Evolutionary conservation across 2,888 invertebrate genomes (phyloP).

Genomic region (Plebejus melissa): DNA sequence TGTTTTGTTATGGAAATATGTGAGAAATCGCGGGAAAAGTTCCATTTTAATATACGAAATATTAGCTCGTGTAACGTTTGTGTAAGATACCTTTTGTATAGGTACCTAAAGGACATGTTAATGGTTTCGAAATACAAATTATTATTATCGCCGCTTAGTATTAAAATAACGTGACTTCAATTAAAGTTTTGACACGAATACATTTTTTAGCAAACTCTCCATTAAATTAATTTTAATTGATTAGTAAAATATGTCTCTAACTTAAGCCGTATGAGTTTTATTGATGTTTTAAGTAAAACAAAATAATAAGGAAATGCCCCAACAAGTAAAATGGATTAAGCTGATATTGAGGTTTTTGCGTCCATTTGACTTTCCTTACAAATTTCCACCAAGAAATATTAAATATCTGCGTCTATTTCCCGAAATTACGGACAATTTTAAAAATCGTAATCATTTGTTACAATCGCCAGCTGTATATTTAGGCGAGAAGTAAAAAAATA

Average conservation of each 20-base stretch:
- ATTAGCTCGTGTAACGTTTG: not conserved
- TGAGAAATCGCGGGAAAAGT: not conserved
- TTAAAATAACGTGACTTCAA: too few species aligned
- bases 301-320: not conserved
- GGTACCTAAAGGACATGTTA: not conserved
- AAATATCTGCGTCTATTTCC: constrained; percentile 18
- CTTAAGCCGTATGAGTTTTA: too few species aligned
- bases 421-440: constrained; percentile 15
- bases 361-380: constrained; percentile 18
- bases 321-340: not conserved
- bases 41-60: not conserved
- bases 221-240: too few species aligned
- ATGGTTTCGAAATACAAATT: too few species aligned
- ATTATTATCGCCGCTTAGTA: too few species aligned
- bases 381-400: constrained; percentile 13
- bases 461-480: constrained; percentile 18
- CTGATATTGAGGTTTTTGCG: not conserved
- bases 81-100: not conserved
- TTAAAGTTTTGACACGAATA: too few species aligned
- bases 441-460: constrained; percentile 22
- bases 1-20: constrained; percentile 10
- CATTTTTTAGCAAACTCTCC: too few species aligned
- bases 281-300: not conserved
- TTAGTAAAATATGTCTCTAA: too few species aligned
- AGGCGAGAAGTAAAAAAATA: constrained; percentile 20